Base-by-base conservation (phyloP, 2,888 invertebrate genomes). In the Leptopterna dolabrata region DNA sequence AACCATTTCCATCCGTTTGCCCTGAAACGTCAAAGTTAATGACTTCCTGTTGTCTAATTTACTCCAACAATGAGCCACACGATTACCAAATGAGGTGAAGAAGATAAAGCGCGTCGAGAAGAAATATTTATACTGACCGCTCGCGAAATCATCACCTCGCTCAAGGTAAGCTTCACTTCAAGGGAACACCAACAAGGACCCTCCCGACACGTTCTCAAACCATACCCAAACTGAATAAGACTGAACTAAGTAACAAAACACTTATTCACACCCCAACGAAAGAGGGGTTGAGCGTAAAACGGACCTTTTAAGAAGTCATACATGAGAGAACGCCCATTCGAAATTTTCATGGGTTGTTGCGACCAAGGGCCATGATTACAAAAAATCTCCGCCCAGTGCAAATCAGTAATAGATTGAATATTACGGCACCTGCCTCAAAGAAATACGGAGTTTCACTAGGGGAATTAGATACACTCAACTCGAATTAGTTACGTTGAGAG, bases 341-440 rank as follows among this genome's bases (percentile, higher is more conserved):
- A 78, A 78, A 78, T 78, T 43, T 45, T 41, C 45, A 81, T 55
- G 81, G 81, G 51, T 29, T 51, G 45, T 81, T 81, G 81, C 55
- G 29, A 43, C 24, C 30, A 81, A 78, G 47, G 29, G 43, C 45
- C 45, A n/a, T 16, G 63, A 19, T 27, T 11, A 55, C 55, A 81
- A 47, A 63, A 81, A 30, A 45, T 55, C 45, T 43, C 78, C 76
- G 36, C 14, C 78, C 78, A 41, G 36, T 45, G 6, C 36, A 51
- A 81, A 83, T 83, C 83, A 27, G 83, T 83, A 83, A 83, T 83
- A 71, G 81, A 55, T 51, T 81, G 70, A 83, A 83, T 24, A 83
- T 83, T 83, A 83, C 83, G 47, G 27, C 83, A 83, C 43, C 70
- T 71, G 24, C 19, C 83, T 19, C 19, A 83, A 83, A 83, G 45